Evolutionary conservation across 2,113 vertebrate species (phyloP).

Genomic region (Parotia lawesii): DNA sequence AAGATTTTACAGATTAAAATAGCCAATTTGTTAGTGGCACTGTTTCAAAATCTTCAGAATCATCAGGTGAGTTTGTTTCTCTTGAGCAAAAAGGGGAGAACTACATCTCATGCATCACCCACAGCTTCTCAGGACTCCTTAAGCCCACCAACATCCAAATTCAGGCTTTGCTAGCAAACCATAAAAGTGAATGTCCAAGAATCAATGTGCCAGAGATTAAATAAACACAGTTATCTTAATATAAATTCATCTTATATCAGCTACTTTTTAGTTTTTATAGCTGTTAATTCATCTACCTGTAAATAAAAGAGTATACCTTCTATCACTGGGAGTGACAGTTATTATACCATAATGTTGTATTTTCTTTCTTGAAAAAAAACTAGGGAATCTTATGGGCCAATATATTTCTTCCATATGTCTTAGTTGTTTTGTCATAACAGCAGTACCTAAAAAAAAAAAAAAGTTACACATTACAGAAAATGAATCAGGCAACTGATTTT

Average conservation of each 20-base stretch:
- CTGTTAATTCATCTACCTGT: neutral
- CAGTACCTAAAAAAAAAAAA: neutral
- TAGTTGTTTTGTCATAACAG: neutral
- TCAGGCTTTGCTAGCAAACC: neutral
- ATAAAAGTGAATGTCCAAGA: neutral
- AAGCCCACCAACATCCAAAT: neutral
- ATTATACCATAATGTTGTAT: neutral
- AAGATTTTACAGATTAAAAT: neutral
- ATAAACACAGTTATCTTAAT: neutral
- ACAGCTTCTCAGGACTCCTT: neutral
- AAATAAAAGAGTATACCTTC: neutral
- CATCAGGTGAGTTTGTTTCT: neutral
- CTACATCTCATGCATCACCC: neutral
- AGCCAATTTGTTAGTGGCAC: neutral
- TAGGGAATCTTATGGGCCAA: neutral
- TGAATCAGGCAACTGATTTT: conserved; percentile 31
- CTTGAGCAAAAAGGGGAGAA: neutral
- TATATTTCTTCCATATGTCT: conserved; percentile 7
- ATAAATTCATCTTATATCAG: neutral
- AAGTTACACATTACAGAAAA: neutral
- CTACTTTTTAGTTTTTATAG: neutral
- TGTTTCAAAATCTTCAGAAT: neutral
- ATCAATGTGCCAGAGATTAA: neutral
- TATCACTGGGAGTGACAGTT: neutral
- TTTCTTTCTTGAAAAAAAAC: neutral